Base-by-base conservation (phyloP, 2,797 vertebrate genomes). In the Gymnothorax reevesii region DNA sequence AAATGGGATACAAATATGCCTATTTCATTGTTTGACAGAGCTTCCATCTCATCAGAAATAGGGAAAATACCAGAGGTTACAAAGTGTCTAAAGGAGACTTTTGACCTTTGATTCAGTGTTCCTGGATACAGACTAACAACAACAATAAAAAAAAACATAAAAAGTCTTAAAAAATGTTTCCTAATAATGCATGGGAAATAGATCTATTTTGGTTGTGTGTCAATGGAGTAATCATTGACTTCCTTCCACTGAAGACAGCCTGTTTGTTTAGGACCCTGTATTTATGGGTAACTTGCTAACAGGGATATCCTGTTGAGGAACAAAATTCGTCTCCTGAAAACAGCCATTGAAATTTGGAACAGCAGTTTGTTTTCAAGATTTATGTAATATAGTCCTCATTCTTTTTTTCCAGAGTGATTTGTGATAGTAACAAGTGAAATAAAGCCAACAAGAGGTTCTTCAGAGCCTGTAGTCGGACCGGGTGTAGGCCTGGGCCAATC, bases 201-300 rank as follows among this genome's bases (percentile, higher is more conserved):
- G 91, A 90, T 90, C 89, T 93, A 90, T 92, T 94, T 91, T 94
- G 95, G 88, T 90, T 60, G 57, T 90, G 93, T 93, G 91, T 96
- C 93, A 94, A 88, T 95, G 94, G 88, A 94, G 92, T 92, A 93
- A 93, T 93, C 93, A 94, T 93, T 90, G 90, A 93, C 93, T 96
- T 96, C 95, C 95, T 95, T 94, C 92, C 94, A 91, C 90, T 90
- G 91, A 93, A 94, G 95, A 96, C 96, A 96, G 96, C 94, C 91
- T 90, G 93, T 96, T 96, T 96, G 94, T 96, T 94, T 93, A 90
- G 88, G 92, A 94, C 90, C 90, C 88, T 90, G 91, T 94, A 94
- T 94, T 95, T 93, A 92, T 94, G 79, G 91, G 92, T 90, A 87
- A 89, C 91, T 91, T 95, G 90, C 94, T 90, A 90, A 94, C 90